Percentiles rank a stretch among this genome's conserved stretches.
These are phyloP conservation scores for Callionymus lyra DNA, from an alignment of 2,113 vertebrate species.

Conservation along the genomic window DNA sequence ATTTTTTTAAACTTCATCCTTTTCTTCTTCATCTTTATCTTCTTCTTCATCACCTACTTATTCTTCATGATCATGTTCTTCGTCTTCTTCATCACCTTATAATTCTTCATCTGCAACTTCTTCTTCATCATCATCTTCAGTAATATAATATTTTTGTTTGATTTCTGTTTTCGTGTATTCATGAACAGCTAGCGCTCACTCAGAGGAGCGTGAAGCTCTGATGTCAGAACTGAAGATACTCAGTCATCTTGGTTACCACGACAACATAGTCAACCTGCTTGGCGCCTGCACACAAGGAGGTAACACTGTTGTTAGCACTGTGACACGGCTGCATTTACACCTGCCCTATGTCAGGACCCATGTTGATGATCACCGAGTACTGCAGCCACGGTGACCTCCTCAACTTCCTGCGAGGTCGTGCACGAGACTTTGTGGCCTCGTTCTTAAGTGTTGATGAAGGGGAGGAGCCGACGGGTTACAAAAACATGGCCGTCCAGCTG, in stretches of 20 bases:
- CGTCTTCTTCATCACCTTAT: too few species aligned
- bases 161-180: too few species aligned
- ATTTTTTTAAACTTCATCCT: too few species aligned
- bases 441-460: conserved; percentile 56
- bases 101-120: too few species aligned
- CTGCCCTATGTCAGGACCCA: conserved; percentile 69
- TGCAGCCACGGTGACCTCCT: conserved; percentile 89
- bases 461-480: conserved; percentile 68
- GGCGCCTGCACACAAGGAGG: conserved; percentile 91
- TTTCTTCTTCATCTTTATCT: too few species aligned
- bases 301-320: conserved; percentile 21
- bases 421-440: conserved; percentile 71
- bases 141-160: neutral
- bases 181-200: conserved; percentile 77
- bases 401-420: conserved; percentile 80
- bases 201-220: conserved; percentile 87
- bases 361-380: conserved; percentile 94
- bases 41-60: too few species aligned
- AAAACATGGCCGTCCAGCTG: conserved; percentile 62
- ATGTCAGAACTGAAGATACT: conserved; percentile 98
- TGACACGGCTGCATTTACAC: neutral
- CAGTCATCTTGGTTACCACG: conserved; percentile 87
- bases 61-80: too few species aligned
- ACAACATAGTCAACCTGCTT: conserved; percentile 92
- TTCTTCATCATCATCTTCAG: too few species aligned